Conservation (phyloP, 2,888 invertebrate genomes). For the Chrysolina oricalcia region DNA sequence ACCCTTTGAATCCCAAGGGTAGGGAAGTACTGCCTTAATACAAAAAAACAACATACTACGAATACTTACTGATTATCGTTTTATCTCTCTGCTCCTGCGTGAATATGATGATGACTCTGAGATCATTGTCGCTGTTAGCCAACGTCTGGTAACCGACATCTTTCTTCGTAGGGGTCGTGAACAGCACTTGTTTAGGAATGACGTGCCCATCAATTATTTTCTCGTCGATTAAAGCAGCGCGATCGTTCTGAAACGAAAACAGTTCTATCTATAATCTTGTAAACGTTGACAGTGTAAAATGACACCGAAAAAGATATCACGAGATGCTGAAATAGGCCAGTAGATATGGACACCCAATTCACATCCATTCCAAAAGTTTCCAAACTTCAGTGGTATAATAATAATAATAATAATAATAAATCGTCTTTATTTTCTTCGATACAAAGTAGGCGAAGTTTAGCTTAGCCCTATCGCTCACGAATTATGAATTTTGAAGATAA, state of each 20-base stretch:
- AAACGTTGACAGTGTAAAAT: conserved; percentile 14
- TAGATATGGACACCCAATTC: too few relatives aligned
- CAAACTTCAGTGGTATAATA: too few relatives aligned
- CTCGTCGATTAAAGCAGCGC: conserved; percentile 81
- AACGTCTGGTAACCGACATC: conserved; percentile 84
- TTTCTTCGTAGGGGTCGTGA: conserved; percentile 87
- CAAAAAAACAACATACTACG: neutral
- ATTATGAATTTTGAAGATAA: too few relatives aligned
- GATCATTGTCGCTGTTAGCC: conserved; percentile 88
- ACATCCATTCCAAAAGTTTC: too few relatives aligned
- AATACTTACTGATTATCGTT: conserved; percentile 76
- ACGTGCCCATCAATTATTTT: conserved; percentile 94
- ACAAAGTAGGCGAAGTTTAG: too few relatives aligned
- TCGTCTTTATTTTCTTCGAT: too few relatives aligned
- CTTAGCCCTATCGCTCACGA: too few relatives aligned
- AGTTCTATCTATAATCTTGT: conserved; percentile 34
- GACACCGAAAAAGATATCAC: neutral
- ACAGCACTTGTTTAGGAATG: conserved; percentile 89
- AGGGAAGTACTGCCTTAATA: neutral
- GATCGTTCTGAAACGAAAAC: conserved; percentile 60
- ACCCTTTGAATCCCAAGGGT: too few relatives aligned
- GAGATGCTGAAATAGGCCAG: neutral
- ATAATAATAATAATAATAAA: too few relatives aligned
- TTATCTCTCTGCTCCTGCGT: conserved; percentile 81
- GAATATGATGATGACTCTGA: conserved; percentile 88